Base-by-base conservation (phyloP, 2,888 invertebrate genomes). In the Ceratothoa steindachneri region DNA sequence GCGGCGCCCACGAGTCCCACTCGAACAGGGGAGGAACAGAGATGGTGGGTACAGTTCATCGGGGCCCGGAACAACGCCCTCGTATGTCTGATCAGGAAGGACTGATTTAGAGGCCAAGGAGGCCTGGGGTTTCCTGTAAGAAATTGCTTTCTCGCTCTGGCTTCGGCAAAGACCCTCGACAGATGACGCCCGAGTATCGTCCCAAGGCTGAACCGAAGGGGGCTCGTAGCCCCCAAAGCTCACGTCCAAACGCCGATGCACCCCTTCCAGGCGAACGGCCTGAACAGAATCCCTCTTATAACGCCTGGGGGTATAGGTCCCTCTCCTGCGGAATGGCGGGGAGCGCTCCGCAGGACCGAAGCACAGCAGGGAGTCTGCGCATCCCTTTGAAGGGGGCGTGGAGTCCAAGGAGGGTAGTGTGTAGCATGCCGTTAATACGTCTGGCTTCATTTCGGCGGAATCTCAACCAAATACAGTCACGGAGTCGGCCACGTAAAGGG, bases 301-400 rank as follows among this genome's bases (percentile, higher is more conserved):
- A 30, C 2, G 12, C 30, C 69, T 69, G 66, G 64, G 66, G 22
- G 67, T 66, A 9, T 55, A 9, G 22, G 53, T 30, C 30, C 67
- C 73, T 31, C 66, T 53, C 30, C 71, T 67, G n/a, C 66, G 69
- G 15, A 67, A 9, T 2, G 73, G 15, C 12, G 70, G 70, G 9
- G 76, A 71, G 1, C 71, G 70, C 29, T 73, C 71, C 4, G 67
- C 71, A n/a, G 69, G 72, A 28, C 70, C 73, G 5, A 76, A 71
- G 64, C 76, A 76, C 22, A 73, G 60, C 1, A 76, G 67, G 1
- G 76, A 71, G 24, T 60, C 67, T 24, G 22, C 69, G 64, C 76
- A 76, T 15, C 71, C 55, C 28, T 53, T 66, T 3, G 68, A 31
- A 2, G 60, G 12, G 12, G 19, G 27, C 12, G 60, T 60, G 1